phyloP scores from a whole-genome alignment of 2,797 vertebrate species.

The Sebastes hopkinsi region DNA sequence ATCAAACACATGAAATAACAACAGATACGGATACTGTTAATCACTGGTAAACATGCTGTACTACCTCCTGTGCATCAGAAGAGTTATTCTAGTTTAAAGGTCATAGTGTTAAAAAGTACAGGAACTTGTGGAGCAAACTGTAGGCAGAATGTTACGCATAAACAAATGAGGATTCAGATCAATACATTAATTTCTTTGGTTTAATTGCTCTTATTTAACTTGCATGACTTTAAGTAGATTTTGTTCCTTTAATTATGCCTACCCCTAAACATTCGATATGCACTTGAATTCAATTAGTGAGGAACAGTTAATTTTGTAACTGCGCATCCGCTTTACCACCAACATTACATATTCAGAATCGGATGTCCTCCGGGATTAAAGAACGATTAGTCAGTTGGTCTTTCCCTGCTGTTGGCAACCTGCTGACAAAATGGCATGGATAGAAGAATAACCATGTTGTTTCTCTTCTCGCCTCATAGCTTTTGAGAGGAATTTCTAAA shows the following conservation, averaged over 20 bases:
- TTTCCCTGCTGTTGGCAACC: constrained; percentile 24
- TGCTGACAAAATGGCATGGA: constrained; percentile 20
- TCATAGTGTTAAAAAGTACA: constrained; percentile 1
- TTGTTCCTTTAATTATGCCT: constrained; percentile 73
- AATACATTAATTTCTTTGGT: constrained; percentile 72
- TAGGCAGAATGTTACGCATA: constrained; percentile 20
- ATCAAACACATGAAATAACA: neutral
- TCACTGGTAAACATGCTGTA: neutral
- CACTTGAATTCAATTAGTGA: constrained; percentile 68
- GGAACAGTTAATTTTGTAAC: constrained; percentile 58
- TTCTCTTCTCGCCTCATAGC: neutral
- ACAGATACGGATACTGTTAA: neutral
- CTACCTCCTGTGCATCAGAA: neutral
- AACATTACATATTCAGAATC: constrained; percentile 60
- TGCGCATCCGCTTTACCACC: constrained; percentile 42
- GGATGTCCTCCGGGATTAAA: constrained; percentile 25
- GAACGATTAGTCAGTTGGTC: constrained; percentile 27
- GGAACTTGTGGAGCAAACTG: neutral
- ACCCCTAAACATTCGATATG: constrained; percentile 69
- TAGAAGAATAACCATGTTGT: neutral
- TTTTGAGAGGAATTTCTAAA: neutral
- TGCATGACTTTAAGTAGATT: constrained; percentile 73
- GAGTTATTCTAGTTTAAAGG: neutral
- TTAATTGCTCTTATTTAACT: constrained; percentile 78
- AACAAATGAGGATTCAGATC: constrained; percentile 61